Conservation (phyloP, 1,140 invertebrate genomes). For the Octopus sinensis region DNA sequence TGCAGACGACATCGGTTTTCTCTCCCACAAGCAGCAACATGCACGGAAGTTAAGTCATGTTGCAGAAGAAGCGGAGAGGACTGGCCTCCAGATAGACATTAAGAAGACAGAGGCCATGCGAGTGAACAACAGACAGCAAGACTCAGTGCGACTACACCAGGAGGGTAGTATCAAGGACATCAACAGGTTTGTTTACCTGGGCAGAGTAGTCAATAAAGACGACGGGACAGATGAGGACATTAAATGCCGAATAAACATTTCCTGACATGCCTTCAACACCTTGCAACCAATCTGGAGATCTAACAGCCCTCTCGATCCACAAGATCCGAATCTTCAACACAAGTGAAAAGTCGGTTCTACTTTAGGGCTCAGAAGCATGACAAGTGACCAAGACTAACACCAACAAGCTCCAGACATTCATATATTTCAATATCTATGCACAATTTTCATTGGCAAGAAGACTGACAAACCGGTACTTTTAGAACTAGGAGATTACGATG, state of each 20-base stretch:
- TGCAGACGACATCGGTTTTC: neutral
- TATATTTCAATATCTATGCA: too few species aligned
- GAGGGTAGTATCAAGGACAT: neutral
- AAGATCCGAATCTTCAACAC: neutral
- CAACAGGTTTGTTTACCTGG: neutral
- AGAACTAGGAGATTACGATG: too few species aligned
- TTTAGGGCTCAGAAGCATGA: too few species aligned
- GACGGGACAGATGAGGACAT: too few species aligned
- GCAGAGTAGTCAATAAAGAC: neutral
- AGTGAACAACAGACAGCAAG: neutral
- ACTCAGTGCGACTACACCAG: neutral
- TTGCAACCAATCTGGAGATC: neutral
- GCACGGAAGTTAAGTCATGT: too few species aligned
- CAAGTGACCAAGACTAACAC: neutral
- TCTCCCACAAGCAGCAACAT: neutral
- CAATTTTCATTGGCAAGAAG: too few species aligned
- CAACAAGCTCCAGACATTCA: conserved; percentile 21
- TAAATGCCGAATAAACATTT: too few species aligned
- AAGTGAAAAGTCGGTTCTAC: neutral
- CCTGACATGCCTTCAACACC: neutral
- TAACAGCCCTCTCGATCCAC: neutral
- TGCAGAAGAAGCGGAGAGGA: too few species aligned
- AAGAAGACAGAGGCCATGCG: neutral
- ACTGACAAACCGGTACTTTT: too few species aligned
- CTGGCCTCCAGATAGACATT: too few species aligned